A percentile compares a stretch with the other conserved stretches of the same genome.
phyloP scores from a whole-genome alignment of 1,140 invertebrate genomes.

The Scylla paramamosain region DNA sequence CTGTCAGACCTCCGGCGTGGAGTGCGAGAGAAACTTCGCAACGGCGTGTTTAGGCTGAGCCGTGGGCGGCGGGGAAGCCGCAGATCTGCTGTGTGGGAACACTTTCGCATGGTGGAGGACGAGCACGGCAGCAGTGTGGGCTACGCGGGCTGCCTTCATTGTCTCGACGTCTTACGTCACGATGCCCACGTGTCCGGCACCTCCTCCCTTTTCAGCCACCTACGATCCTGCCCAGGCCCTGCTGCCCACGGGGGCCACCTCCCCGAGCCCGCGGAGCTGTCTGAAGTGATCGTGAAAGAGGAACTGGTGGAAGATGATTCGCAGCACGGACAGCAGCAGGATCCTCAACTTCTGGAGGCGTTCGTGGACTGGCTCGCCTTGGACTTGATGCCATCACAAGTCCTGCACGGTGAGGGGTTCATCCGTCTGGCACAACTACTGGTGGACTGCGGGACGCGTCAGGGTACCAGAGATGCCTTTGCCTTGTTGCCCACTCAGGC shows the following conservation, averaged over 20 bases:
- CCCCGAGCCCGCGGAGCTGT: neutral
- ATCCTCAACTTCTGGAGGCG: neutral
- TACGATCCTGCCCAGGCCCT: neutral
- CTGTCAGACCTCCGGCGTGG: conserved; percentile 6
- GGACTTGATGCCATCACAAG: conserved; percentile 31
- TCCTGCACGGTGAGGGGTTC: neutral
- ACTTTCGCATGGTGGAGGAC: conserved; percentile 48
- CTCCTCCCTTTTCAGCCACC: conserved; percentile 52
- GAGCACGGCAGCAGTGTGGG: conserved; percentile 17
- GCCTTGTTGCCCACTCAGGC: neutral
- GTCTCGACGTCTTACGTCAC: conserved; percentile 33
- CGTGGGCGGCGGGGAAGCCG: neutral
- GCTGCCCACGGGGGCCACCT: neutral
- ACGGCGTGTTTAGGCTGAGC: conserved; percentile 31
- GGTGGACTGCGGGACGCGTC: conserved; percentile 8
- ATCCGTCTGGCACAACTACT: conserved; percentile 36
- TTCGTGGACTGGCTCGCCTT: conserved; percentile 25
- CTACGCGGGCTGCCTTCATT: conserved; percentile 43
- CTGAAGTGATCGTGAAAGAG: conserved; percentile 48
- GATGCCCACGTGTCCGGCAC: conserved; percentile 44
- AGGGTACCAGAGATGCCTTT: conserved; percentile 7
- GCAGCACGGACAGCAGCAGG: no score
- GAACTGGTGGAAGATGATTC: conserved; percentile 23
- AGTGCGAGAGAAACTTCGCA: conserved; percentile 50
- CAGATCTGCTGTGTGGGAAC: conserved; percentile 46